Percentiles rank a stretch among this genome's conserved stretches.
Evolutionary conservation across 2,113 vertebrate species (phyloP).

Genomic region (Mola mola): DNA sequence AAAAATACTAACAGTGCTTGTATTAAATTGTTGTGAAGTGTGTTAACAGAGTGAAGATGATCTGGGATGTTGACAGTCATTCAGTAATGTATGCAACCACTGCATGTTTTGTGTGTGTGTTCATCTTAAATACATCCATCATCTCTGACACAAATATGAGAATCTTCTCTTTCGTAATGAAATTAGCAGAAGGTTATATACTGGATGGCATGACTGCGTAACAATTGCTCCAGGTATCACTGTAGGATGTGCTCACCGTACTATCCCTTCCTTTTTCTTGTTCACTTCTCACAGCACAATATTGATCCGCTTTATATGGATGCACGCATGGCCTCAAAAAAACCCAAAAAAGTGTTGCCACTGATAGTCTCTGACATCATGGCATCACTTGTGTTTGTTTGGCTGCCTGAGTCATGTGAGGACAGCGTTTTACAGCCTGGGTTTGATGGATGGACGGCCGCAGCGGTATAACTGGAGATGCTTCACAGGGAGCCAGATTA

Average conservation of each 20-base stretch:
- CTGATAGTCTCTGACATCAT: constrained; percentile 18
- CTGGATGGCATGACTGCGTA: constrained; percentile 7
- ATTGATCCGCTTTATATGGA: constrained; percentile 46
- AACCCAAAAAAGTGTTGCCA: constrained; percentile 13
- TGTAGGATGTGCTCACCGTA: constrained; percentile 43
- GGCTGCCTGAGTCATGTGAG: constrained; percentile 34
- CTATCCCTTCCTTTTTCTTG: constrained; percentile 26
- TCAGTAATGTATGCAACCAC: constrained; percentile 3
- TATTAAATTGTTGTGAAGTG: not conserved
- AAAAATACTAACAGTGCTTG: not conserved
- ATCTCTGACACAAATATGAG: constrained; percentile 18
- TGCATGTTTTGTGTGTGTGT: not conserved
- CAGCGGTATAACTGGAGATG: constrained; percentile 15
- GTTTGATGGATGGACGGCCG: constrained; percentile 12
- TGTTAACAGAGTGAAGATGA: not conserved
- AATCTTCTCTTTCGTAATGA: constrained; percentile 42
- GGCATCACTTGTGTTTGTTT: too few species aligned
- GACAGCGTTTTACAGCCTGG: constrained; percentile 14
- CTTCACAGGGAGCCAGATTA: constrained; percentile 9
- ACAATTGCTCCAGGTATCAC: constrained; percentile 48
- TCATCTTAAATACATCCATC: constrained; percentile 38
- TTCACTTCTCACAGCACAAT: constrained; percentile 26
- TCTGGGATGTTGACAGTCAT: constrained; percentile 4
- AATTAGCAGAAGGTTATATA: constrained; percentile 51
- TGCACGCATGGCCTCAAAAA: not conserved